Conservation (phyloP, 2,888 invertebrate genomes). For the Netelia melanura region DNA sequence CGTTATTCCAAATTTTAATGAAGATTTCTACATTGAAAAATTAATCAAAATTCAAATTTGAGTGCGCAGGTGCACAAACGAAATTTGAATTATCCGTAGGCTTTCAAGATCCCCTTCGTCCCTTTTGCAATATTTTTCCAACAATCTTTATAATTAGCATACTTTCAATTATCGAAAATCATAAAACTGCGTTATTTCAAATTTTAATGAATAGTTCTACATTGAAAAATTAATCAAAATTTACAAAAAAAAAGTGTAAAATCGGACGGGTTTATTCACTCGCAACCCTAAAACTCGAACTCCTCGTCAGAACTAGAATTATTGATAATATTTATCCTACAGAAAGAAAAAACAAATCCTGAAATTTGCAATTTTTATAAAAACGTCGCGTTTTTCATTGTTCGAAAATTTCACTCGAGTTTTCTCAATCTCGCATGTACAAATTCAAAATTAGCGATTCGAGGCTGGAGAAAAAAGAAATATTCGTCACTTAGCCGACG, state of each 20-base stretch:
- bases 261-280: neutral
- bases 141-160: too few species aligned
- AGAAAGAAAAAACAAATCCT: neutral
- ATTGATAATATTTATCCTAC: neutral
- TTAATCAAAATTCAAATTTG: slow-evolving; percentile 15
- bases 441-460: neutral
- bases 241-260: neutral
- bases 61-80: neutral
- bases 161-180: too few species aligned
- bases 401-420: too few species aligned
- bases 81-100: neutral
- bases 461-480: neutral
- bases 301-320: too few species aligned
- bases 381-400: neutral
- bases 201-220: neutral
- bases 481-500: slow-evolving; percentile 69
- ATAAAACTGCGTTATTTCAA: too few species aligned
- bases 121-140: too few species aligned
- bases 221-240: neutral
- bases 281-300: too few species aligned
- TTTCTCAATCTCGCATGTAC: neutral
- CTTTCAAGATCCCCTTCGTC: neutral
- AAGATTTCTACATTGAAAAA: neutral
- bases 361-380: too few species aligned
- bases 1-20: neutral